Evolutionary conservation across 1,140 invertebrate genomes (phyloP).

Genomic region (Thereuonema tuberculata): DNA sequence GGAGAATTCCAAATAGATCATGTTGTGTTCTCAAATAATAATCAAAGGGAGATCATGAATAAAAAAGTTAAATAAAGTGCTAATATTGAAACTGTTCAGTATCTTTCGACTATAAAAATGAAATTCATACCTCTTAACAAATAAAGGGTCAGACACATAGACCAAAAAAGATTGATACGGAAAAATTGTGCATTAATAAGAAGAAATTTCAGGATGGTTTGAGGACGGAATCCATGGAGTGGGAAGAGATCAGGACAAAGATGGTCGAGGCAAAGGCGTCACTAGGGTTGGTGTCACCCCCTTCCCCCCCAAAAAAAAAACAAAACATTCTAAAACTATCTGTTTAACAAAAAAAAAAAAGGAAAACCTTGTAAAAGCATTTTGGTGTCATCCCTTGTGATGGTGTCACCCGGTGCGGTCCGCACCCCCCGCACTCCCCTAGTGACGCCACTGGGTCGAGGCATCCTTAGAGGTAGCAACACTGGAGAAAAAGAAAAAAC

Average conservation of each 20-base stretch:
- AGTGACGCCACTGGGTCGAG: too few species aligned
- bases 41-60: neutral
- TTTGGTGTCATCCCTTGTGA: too few species aligned
- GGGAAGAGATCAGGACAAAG: neutral
- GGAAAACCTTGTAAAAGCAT: too few species aligned
- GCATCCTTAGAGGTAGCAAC: neutral
- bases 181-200: neutral
- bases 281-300: too few species aligned
- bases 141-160: neutral
- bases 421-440: too few species aligned
- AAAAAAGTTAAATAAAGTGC: neutral
- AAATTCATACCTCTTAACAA: neutral
- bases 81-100: neutral
- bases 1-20: neutral
- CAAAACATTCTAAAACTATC: too few species aligned
- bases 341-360: too few species aligned
- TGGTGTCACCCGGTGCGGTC: too few species aligned
- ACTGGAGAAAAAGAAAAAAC: neutral
- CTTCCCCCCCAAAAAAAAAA: too few species aligned
- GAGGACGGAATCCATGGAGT: neutral
- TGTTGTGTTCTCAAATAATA: neutral
- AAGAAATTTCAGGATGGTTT: neutral
- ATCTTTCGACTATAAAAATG: neutral
- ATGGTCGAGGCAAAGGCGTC: too few species aligned
- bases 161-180: neutral